Base-by-base conservation (phyloP, 2,113 vertebrate genomes). In the Ibidorhyncha struthersii region DNA sequence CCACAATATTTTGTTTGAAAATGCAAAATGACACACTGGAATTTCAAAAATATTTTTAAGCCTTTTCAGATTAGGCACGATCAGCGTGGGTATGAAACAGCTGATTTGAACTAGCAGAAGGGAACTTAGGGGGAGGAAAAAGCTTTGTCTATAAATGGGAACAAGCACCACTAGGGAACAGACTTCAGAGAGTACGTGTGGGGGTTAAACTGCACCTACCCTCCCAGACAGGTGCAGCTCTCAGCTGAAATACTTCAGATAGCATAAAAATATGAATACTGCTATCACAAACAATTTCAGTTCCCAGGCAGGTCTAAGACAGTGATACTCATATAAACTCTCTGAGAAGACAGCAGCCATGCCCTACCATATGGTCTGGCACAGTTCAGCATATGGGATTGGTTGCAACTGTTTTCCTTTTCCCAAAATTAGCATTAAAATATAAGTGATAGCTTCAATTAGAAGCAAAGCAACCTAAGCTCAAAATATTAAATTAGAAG, bases 321-420 rank as follows among this genome's bases (percentile, higher is more conserved):
- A 88, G 80, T 52, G 72, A 94, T 76, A 84, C 21, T 53, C 74
- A 76, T 14, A 50, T 52, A 80, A 94, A 87, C 38, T 74, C 96
- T 61, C 62, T 15, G 29, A 74, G 81, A 94, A 90, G 96, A 82
- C 84, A 95, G 90, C 47, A 93, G 63, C 71, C 89, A 18, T 95
- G 72, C 88, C 95, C 83, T 61, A 70, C 95, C 96, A 97, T 97
- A 97, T 96, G 96, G 88, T 93, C 82, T 90, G 83, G 82, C 86
- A 89, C 81, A 62, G 81, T 58, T 92, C 88, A 93, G 67, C 92
- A 93, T 82, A 87, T 52, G 67, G 81, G 23, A 96, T 38, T 38
- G 66, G 59, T 86, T 87, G 52, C 12, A 15, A 90, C 43, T 74
- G 38, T 61, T 95, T 69, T 73, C 83, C 38, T 88, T 80, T 67